Evolutionary conservation across 2,113 vertebrate species (phyloP).

Genomic region (Pseudopipra pipra): DNA sequence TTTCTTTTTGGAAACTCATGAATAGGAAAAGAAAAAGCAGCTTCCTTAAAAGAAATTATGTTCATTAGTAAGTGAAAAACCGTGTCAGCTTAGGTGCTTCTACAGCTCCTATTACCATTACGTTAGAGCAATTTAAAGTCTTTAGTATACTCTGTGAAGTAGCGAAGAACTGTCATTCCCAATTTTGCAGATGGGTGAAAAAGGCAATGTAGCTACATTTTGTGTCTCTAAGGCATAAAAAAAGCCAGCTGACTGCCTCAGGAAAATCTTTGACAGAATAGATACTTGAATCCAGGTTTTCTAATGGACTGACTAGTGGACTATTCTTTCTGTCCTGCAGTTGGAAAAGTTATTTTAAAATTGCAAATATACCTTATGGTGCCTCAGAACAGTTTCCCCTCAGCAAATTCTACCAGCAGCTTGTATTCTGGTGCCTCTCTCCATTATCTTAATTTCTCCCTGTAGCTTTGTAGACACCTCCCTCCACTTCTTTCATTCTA

Average conservation of each 20-base stretch:
- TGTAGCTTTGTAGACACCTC: background rate
- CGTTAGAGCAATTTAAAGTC: background rate
- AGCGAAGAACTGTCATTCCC: background rate
- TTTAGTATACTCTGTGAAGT: background rate
- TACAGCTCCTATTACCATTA: background rate
- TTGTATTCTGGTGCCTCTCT: background rate
- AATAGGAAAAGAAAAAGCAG: background rate
- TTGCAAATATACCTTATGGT: background rate
- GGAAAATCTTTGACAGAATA: background rate
- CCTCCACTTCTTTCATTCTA: background rate
- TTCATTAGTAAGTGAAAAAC: background rate
- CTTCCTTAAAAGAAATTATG: background rate
- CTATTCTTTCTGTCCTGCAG: background rate
- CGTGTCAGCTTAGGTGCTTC: background rate
- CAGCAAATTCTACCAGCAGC: background rate
- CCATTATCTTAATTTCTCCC: background rate
- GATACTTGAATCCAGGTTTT: background rate
- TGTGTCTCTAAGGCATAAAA: background rate
- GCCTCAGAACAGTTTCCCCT: background rate
- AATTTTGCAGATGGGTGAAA: background rate
- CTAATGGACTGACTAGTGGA: background rate
- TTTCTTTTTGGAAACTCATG: background rate
- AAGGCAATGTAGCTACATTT: background rate
- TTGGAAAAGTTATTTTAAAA: conserved; percentile 12
- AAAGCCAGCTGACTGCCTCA: background rate